Evolutionary conservation across 2,888 invertebrate species (phyloP).

Genomic region (Yponomeuta evonymella): DNA sequence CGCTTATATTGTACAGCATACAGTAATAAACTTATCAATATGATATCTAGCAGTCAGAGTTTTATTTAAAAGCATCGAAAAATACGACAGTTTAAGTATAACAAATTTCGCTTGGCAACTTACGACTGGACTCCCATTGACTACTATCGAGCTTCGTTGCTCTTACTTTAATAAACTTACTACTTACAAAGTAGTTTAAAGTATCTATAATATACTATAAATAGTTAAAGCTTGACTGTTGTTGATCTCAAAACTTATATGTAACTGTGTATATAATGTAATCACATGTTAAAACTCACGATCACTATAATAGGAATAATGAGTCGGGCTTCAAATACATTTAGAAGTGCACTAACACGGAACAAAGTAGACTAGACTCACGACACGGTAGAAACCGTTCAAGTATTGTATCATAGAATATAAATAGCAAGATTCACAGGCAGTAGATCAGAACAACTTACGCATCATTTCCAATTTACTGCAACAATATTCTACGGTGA

Average conservation of each 20-base stretch:
- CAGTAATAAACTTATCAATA: too few species aligned
- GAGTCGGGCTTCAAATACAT: constrained; percentile 57
- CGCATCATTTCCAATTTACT: too few species aligned
- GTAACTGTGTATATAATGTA: constrained; percentile 72
- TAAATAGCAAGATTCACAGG: constrained; percentile 6
- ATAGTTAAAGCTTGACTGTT: constrained; percentile 71
- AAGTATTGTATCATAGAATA: constrained; percentile 11
- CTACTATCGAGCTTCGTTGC: neutral
- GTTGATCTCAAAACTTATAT: constrained; percentile 68
- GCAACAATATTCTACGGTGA: constrained; percentile 27
- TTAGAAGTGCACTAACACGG: constrained; percentile 70
- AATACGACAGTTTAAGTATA: too few species aligned
- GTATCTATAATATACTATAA: constrained; percentile 38
- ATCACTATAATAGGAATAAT: constrained; percentile 55
- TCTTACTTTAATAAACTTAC: neutral
- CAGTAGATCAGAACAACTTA: neutral
- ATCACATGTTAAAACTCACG: constrained; percentile 71
- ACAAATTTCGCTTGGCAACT: too few species aligned
- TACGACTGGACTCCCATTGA: too few species aligned
- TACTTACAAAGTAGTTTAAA: constrained; percentile 27
- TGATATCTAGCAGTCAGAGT: too few species aligned
- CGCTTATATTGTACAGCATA: too few species aligned
- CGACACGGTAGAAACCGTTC: constrained; percentile 42
- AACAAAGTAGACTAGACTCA: constrained; percentile 61
- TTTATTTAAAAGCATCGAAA: too few species aligned